Conservation (phyloP, 2,888 invertebrate species). For the Trichacis sp. region DNA sequence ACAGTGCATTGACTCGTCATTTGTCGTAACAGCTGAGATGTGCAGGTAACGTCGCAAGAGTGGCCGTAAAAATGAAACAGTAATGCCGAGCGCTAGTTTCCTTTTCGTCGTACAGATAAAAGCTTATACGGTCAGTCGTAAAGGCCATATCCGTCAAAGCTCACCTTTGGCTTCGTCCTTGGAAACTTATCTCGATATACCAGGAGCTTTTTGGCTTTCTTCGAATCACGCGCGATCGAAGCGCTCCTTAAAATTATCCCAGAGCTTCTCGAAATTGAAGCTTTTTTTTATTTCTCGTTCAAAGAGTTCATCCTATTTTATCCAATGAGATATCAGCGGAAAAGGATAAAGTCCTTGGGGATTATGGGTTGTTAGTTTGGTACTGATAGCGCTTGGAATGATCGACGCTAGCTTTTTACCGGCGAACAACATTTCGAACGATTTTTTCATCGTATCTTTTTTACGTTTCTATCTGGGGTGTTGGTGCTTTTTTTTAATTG, state of each 20-base stretch:
- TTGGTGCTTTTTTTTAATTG: too few species aligned
- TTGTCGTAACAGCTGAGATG: constrained; percentile 14
- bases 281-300: too few species aligned
- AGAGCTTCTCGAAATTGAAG: neutral
- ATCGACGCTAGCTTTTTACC: neutral
- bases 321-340: neutral
- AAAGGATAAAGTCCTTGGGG: too few species aligned
- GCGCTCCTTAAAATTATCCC: neutral
- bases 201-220: neutral
- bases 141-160: constrained; percentile 30
- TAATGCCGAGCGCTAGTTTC: constrained; percentile 14
- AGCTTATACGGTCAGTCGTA: constrained; percentile 47
- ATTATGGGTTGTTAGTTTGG: neutral
- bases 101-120: constrained; percentile 31
- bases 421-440: too few species aligned
- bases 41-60: constrained; percentile 8
- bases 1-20: constrained; percentile 14
- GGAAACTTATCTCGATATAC: neutral
- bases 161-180: neutral
- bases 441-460: too few species aligned
- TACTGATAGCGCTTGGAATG: neutral
- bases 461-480: too few species aligned
- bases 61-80: constrained; percentile 13
- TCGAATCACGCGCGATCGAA: neutral
- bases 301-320: too few species aligned